Evolutionary conservation across 1,140 invertebrate genomes (phyloP).

Genomic region (Mycetomoellerius zeteki): DNA sequence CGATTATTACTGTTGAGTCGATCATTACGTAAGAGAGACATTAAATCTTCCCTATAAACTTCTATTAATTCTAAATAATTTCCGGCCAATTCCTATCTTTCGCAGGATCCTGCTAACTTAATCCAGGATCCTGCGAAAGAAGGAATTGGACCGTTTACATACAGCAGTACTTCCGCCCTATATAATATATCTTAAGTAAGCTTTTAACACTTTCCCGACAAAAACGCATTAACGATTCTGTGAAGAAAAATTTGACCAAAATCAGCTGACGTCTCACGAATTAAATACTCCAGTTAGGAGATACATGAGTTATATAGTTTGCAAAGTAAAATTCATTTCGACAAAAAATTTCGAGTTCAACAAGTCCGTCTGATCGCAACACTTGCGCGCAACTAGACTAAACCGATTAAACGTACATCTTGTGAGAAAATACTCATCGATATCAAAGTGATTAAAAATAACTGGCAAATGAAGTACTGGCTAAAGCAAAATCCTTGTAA

Average conservation of each 20-base stretch:
- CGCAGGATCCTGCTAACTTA: slow-evolving; percentile 25
- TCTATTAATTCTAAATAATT: slow-evolving; percentile 24
- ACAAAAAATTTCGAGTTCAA: not conserved
- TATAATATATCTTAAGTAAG: slow-evolving; percentile 41
- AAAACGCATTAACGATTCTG: slow-evolving; percentile 11
- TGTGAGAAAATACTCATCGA: not conserved
- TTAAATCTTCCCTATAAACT: not conserved
- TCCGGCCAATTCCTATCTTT: slow-evolving; percentile 44
- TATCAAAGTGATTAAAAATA: not conserved
- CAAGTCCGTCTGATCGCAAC: slow-evolving; percentile 21
- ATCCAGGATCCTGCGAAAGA: slow-evolving; percentile 57
- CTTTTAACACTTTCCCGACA: slow-evolving; percentile 30
- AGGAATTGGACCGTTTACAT: slow-evolving; percentile 22
- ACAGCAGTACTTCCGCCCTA: slow-evolving; percentile 46
- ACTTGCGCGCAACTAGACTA: slow-evolving; percentile 1
- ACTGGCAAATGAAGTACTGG: not conserved
- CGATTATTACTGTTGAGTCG: slow-evolving; percentile 57
- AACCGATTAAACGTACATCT: not conserved
- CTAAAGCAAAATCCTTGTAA: slow-evolving; percentile 1
- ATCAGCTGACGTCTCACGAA: not conserved
- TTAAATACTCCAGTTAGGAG: not conserved
- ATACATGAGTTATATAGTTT: not conserved
- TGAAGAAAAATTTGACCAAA: slow-evolving; percentile 1
- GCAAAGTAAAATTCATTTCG: slow-evolving; percentile 29
- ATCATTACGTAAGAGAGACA: slow-evolving; percentile 31